phyloP scores from a whole-genome alignment of 2,888 invertebrate species.

The Andrena trimmerana region DNA sequence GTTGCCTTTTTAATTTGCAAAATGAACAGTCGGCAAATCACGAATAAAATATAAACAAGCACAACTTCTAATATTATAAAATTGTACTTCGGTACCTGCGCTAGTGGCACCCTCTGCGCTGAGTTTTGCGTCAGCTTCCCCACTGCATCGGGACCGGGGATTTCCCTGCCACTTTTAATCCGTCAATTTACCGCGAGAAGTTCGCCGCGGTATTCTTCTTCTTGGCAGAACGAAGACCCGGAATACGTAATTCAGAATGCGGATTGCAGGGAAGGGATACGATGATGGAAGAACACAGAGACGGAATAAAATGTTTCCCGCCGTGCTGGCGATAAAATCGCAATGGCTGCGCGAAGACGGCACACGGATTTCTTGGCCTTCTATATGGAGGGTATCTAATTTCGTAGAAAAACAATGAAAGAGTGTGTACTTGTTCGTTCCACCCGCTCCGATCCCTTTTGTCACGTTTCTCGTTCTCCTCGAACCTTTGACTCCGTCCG shows the following conservation, averaged over 20 bases:
- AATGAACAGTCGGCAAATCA: too few relatives aligned
- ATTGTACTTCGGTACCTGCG: too few relatives aligned
- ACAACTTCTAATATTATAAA: too few relatives aligned
- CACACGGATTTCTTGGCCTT: constrained; percentile 17
- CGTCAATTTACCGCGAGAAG: constrained; percentile 57
- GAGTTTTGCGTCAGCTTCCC: too few relatives aligned
- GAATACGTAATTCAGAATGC: constrained; percentile 61
- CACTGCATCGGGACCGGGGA: constrained; percentile 35
- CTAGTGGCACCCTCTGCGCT: too few relatives aligned
- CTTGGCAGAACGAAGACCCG: constrained; percentile 42
- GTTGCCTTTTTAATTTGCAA: too few relatives aligned
- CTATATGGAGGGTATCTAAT: constrained; percentile 19
- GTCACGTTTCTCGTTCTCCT: constrained; percentile 16
- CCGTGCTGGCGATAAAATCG: constrained; percentile 14
- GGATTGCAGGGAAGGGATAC: background rate
- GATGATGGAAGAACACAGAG: background rate
- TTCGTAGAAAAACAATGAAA: constrained; percentile 22
- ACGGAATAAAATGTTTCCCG: constrained; percentile 27
- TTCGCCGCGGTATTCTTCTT: constrained; percentile 58
- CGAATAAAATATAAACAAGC: too few relatives aligned
- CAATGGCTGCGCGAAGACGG: constrained; percentile 9
- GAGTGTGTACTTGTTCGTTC: background rate
- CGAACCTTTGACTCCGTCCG: background rate
- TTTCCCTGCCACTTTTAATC: constrained; percentile 60
- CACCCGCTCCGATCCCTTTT: background rate